phyloP scores from a whole-genome alignment of 2,113 vertebrate species.

The Hiodon alosoides region DNA sequence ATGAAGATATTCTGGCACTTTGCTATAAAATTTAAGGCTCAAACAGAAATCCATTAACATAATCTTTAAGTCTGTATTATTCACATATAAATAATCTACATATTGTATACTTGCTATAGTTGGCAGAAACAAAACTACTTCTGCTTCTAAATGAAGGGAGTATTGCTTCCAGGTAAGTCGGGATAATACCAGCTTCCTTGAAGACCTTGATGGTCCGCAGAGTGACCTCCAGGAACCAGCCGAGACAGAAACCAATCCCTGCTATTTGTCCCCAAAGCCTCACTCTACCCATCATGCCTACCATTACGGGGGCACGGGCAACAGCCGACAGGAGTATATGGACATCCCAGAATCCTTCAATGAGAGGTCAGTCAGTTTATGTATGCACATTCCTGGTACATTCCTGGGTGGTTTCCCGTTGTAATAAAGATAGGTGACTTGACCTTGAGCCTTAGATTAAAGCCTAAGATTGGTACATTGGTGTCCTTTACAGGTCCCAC shows the following conservation, averaged over 20 bases:
- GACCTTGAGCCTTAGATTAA: not conserved
- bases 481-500: constrained; percentile 66
- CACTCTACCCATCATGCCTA: constrained; percentile 61
- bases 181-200: constrained; percentile 61
- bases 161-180: constrained; percentile 57
- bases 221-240: constrained; percentile 50
- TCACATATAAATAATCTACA: no score
- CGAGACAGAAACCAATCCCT: constrained; percentile 53
- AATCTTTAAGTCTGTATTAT: no score
- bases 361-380: constrained; percentile 62
- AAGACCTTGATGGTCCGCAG: constrained; percentile 55
- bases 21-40: no score
- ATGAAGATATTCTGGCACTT: no score
- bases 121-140: not conserved
- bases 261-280: constrained; percentile 68
- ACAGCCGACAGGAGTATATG: constrained; percentile 83
- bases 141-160: not conserved
- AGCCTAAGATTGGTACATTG: not conserved
- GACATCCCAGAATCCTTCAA: constrained; percentile 69
- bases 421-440: not conserved
- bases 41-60: no score
- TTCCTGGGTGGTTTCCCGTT: no score
- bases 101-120: not conserved
- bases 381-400: not conserved
- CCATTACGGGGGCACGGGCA: constrained; percentile 76